Evolutionary conservation across 2,113 vertebrate genomes (phyloP), one percentile per base, ranked within the genome.

Genomic region (Cyphomyrus discorhynchus): DNA sequence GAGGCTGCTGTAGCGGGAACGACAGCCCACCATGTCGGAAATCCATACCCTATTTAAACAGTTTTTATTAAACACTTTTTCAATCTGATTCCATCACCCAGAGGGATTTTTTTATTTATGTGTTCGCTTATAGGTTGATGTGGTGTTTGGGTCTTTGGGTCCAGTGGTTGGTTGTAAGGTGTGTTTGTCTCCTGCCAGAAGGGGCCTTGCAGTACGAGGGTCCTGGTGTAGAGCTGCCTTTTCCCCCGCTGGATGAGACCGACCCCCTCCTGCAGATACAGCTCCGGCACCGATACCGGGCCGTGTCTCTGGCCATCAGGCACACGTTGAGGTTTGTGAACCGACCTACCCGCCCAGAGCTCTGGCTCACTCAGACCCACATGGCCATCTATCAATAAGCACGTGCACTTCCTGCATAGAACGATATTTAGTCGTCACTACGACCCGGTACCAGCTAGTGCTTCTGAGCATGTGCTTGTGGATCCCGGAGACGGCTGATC

Each of bases 121-220:
- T 66, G n/a, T 66, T 66, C 24, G 9, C 11, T 66, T 66, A 9
- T 66, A 66, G 8, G 2, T n/a, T 1, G 31, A 35, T 80, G 74
- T 15, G 21, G 8, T 45, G 8, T 84, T 46, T 45, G 39, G 82
- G 17, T 45, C 21, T 46, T 24, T 10, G 80, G 42, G 17, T 84
- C 24, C 82, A n/a, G 19, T 46, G 39, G 2, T 10, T 45, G 19
- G 19, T 84, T 84, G 45, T 47, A 45, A 45, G 3, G 82, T 46
- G 82, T 49, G 31, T 49, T 45, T 74, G 8, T 80, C 8, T 45
- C 83, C 9, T 31, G 83, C n/a, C 91, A 93, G 91, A 94, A 95
- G 97, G 95, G 56, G 94, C 96, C 0, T 90, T 95, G 77, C 96
- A 95, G 53, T 97, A 96, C 3, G 96, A 97, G 31, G 96, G 96